Evolutionary conservation across 2,888 invertebrate genomes (phyloP).

Genomic region (Monochamus alternatus): DNA sequence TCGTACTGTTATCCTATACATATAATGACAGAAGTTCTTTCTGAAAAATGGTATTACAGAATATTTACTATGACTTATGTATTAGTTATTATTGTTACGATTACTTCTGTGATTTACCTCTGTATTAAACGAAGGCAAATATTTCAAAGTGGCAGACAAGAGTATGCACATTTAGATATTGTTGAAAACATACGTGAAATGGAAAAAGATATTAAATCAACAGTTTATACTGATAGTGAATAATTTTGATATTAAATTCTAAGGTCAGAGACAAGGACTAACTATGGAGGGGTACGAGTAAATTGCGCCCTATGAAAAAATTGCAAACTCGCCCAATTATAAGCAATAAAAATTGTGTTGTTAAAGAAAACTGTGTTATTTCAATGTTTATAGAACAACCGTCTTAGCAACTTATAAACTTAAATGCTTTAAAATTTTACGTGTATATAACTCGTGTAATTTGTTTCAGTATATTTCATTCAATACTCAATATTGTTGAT

Average conservation of each 20-base stretch:
- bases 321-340: neutral
- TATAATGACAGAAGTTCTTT: conserved; percentile 52
- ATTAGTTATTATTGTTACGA: conserved; percentile 53
- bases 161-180: conserved; percentile 48
- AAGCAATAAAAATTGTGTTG: no score
- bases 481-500: neutral
- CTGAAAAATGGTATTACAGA: conserved; percentile 64
- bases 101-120: conserved; percentile 42
- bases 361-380: no score
- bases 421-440: conserved; percentile 36
- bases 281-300: no score
- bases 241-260: conserved; percentile 20
- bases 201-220: conserved; percentile 62
- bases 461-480: conserved; percentile 1
- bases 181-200: conserved; percentile 61
- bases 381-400: neutral
- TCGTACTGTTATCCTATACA: conserved; percentile 67
- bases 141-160: conserved; percentile 26
- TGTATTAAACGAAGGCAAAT: conserved; percentile 34
- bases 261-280: no score
- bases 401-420: neutral
- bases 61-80: conserved; percentile 59
- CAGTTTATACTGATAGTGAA: conserved; percentile 60
- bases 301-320: neutral
- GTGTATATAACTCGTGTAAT: neutral